phyloP scores from a whole-genome alignment of 2,113 vertebrate genomes.

The Acinonyx jubatus region DNA sequence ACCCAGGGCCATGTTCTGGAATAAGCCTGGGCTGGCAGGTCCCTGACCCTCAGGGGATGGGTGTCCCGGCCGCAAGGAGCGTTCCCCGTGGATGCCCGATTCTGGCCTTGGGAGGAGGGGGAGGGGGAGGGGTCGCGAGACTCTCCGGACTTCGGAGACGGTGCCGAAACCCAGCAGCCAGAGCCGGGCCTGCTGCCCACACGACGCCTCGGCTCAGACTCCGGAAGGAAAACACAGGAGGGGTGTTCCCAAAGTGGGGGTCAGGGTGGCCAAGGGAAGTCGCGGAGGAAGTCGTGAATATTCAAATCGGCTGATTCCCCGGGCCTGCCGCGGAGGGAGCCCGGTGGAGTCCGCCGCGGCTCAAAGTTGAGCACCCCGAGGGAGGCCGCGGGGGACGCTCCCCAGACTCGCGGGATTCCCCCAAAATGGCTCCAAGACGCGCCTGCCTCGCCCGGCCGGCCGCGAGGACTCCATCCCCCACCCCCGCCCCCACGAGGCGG shows the following conservation, averaged over 20 bases:
- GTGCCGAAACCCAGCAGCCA: background rate
- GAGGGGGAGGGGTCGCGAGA: background rate
- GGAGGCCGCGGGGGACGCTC: conserved; percentile 7
- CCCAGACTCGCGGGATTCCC: conserved; percentile 56
- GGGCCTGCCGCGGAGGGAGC: background rate
- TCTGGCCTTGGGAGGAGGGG: background rate
- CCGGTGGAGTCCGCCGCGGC: background rate
- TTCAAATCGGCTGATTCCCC: background rate
- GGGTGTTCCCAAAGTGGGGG: background rate
- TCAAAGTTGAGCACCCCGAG: conserved; percentile 35
- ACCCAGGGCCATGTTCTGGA: background rate
- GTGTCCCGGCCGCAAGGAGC: no score
- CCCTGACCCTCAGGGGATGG: background rate
- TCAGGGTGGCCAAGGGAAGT: background rate
- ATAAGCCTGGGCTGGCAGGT: background rate
- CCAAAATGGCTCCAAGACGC: conserved; percentile 69
- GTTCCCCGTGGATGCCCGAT: background rate
- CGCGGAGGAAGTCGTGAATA: background rate
- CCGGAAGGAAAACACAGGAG: conserved; percentile 17
- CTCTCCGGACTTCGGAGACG: accelerated
- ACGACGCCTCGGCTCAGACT: background rate
- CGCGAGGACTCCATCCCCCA: background rate
- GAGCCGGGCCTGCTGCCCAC: conserved; percentile 31
- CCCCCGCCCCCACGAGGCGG: background rate
- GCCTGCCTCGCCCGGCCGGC: background rate